Evolutionary conservation across 2,113 vertebrate species (phyloP).

Genomic region (Eretmochelys imbricata): DNA sequence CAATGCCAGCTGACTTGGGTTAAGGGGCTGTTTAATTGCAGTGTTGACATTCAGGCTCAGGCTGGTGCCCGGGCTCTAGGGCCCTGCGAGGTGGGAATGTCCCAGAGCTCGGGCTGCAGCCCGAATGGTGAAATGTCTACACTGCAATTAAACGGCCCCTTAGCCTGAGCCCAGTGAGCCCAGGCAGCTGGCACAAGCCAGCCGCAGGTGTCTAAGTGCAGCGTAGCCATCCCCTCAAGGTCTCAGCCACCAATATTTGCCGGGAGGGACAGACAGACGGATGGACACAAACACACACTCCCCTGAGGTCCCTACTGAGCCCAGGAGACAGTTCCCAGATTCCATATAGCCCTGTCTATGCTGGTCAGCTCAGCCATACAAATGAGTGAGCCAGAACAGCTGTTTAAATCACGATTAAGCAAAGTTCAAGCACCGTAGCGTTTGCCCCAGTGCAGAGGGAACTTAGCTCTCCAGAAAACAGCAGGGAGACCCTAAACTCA

Average conservation of each 20-base stretch:
- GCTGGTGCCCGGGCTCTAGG: too few relatives aligned
- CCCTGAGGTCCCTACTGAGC: background rate
- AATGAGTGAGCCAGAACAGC: background rate
- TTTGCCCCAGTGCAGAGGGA: background rate
- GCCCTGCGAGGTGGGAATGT: too few relatives aligned
- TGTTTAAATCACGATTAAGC: background rate
- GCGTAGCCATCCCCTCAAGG: background rate
- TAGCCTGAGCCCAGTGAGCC: background rate
- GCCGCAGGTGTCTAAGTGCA: background rate
- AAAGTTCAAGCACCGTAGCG: background rate
- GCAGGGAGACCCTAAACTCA: background rate
- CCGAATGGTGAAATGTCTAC: background rate
- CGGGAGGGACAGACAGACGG: background rate
- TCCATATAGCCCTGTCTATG: background rate
- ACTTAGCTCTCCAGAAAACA: background rate
- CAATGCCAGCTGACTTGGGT: too few relatives aligned
- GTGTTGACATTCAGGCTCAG: background rate
- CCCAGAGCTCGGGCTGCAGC: background rate
- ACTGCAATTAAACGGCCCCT: too few relatives aligned
- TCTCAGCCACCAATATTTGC: background rate
- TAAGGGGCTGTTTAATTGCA: background rate
- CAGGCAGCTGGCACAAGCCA: too few relatives aligned
- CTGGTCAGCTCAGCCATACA: background rate
- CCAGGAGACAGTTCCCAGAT: background rate
- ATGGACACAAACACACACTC: accelerated